Percentiles rank a stretch among this genome's conserved stretches.
Conservation (phyloP, 53 echinoderm and acorn worm genomes). For the Echinometra lucunter region DNA sequence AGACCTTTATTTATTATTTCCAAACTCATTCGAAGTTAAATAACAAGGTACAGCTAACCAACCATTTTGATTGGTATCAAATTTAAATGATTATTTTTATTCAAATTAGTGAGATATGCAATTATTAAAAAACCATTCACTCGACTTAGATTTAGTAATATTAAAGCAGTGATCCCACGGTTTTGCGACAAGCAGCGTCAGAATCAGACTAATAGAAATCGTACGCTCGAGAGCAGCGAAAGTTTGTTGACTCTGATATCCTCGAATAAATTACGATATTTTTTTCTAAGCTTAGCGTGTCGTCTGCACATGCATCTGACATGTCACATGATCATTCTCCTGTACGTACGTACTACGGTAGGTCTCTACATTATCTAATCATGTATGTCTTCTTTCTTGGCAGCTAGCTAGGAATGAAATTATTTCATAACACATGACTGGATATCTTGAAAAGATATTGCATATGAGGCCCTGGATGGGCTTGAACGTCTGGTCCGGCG, state of each 20-base stretch:
- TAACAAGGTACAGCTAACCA: neutral
- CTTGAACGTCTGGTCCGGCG: no score
- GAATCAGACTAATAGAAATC: neutral
- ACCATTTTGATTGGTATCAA: neutral
- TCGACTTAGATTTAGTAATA: neutral
- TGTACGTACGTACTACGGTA: no score
- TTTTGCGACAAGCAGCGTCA: neutral
- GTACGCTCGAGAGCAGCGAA: neutral
- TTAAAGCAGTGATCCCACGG: neutral
- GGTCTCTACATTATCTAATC: no score
- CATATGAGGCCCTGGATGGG: no score
- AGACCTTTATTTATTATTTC: neutral
- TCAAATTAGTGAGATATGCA: neutral
- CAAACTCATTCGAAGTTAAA: neutral
- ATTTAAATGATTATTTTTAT: neutral
- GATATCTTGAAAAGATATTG: no score
- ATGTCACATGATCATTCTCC: no score
- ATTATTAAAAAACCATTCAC: neutral
- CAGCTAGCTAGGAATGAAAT: no score
- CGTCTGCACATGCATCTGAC: no score
- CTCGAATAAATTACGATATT: neutral
- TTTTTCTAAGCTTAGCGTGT: no score
- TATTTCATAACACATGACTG: no score
- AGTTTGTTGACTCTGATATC: conserved; percentile 43
- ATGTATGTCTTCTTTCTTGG: no score